Base-by-base conservation (phyloP, 2,113 vertebrate genomes). In the Corythoichthys haematopterus region DNA sequence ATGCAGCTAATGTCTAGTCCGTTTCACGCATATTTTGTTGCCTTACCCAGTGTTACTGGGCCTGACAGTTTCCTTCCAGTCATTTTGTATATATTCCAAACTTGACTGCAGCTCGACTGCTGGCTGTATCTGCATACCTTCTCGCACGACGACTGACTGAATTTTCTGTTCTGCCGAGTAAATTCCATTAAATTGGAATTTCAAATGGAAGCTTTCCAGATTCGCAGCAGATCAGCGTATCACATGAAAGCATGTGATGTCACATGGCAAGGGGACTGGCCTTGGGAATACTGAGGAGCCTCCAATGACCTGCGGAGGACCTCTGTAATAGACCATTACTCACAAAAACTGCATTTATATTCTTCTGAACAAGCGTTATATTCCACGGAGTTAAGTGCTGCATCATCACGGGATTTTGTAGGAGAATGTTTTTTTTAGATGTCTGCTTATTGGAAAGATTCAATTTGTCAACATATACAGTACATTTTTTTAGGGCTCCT, bases 161-260 rank as follows among this genome's bases (percentile, higher is more conserved):
- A 80, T 88, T 84, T 87, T 85, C 84, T 88, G 85, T 87, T 81
- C 86, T 69, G 69, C 78, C 65, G 80, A 70, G 38, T 84, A 89
- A 91, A 92, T 91, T 88, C 85, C 87, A 89, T 91, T 88, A 89
- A 90, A 91, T 80, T 71, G 78, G 85, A 90, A 91, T 88, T 88
- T 88, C 78, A 90, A 89, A 88, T 87, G 85, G 87, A 90, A 87
- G 85, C 87, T 72, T 82, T 90, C 83, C 87, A 87, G 88, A 89
- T 90, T 88, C 58, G 75, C 81, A 85, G 82, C 81, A 87, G 87
- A 87, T 90, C 86, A 84, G 85, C 80, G 76, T 80, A 91, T 92
- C 91, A 92, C 90, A 92, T 93, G 91, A 91, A 91, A 91, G 90
- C 92, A 92, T 92, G 91, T 92, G 92, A 90, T 92, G 90, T 91